Conservation (phyloP, 2,888 invertebrate genomes). For the Agrochola lota region DNA sequence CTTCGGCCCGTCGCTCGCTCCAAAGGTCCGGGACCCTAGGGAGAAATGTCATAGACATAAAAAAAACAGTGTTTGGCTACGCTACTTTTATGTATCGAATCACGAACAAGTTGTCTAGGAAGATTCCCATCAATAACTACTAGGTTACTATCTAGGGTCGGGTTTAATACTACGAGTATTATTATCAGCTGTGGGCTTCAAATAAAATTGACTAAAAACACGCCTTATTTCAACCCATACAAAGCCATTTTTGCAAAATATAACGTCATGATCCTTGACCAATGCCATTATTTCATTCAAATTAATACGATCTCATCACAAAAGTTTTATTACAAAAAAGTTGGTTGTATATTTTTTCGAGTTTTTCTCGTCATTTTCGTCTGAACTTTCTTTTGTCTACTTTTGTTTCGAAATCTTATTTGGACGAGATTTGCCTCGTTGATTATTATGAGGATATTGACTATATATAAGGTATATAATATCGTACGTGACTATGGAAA, state of each 20-base stretch:
- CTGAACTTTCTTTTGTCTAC: conserved; percentile 46
- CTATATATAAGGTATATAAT: conserved; percentile 20
- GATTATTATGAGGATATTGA: conserved; percentile 36
- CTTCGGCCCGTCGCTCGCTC: too few relatives aligned
- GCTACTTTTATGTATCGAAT: not conserved
- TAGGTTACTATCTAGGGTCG: not conserved
- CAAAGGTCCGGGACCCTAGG: too few relatives aligned
- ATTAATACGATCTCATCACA: conserved; percentile 60
- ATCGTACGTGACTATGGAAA: conserved; percentile 36
- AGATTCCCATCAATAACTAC: not conserved
- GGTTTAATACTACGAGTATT: not conserved
- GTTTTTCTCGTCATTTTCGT: conserved; percentile 39
- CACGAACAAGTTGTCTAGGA: not conserved
- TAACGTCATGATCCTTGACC: conserved; percentile 42
- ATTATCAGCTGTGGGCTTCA: not conserved
- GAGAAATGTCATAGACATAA: too few relatives aligned
- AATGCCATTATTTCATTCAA: conserved; percentile 49
- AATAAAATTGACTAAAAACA: not conserved
- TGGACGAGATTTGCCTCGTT: conserved; percentile 43
- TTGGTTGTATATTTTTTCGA: conserved; percentile 44
- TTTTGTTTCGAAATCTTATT: conserved; percentile 47
- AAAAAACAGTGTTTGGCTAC: too few relatives aligned
- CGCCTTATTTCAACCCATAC: not conserved
- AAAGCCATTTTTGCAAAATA: not conserved
- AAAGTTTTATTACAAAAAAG: conserved; percentile 64